Evolutionary conservation across 2,113 vertebrate genomes (phyloP), one percentile per base, ranked within the genome.

Genomic region (Lanius ludovicianus): DNA sequence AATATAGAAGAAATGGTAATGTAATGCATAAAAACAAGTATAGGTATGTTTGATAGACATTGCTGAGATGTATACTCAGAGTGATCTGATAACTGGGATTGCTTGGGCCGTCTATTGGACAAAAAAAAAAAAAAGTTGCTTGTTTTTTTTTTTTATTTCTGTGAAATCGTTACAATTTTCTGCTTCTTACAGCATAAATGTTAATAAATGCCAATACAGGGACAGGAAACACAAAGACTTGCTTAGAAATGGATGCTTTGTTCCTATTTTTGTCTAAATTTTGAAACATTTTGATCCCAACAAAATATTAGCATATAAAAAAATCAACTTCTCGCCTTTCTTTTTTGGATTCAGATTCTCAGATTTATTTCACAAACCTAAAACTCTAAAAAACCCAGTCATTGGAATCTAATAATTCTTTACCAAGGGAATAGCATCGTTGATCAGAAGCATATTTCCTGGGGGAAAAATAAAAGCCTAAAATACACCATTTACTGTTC

Each of bases 91-190:
- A 55, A 49, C 24, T 44, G 17, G 9, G 7, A 27, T 33, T 35
- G 12, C 15, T 21, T 44, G 22, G 19, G 44, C 0, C 0, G 23
- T 33, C 4, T 37, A 17, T 5, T 41, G 10, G 19, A 49, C 13
- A 42, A 23, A 50, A 68, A 27, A 37, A 44, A 74, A 37, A 28
- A 8, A 37, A 37, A 37, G 37, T 37, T 8, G 11, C 31, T 10
- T 33, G 33, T 60, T 53, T 24, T 27, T 30, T 3, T 5, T 30
- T 60, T 53, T 24, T 27, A 22, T 3, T 2, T 7, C 7, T 33
- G 4, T 64, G 24, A 76, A 56, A 46, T 46, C 15, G 35, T 65
- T 50, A 22, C 2, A 14, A 4, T 39, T 89, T 70, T 65, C 24
- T 88, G 6, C 24, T 70, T 91, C 9, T 13, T 35, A 35, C 12